These are phyloP conservation scores for Scaptomyza pallida DNA, from an alignment of 1,140 invertebrate species.

Conservation along the genomic window DNA sequence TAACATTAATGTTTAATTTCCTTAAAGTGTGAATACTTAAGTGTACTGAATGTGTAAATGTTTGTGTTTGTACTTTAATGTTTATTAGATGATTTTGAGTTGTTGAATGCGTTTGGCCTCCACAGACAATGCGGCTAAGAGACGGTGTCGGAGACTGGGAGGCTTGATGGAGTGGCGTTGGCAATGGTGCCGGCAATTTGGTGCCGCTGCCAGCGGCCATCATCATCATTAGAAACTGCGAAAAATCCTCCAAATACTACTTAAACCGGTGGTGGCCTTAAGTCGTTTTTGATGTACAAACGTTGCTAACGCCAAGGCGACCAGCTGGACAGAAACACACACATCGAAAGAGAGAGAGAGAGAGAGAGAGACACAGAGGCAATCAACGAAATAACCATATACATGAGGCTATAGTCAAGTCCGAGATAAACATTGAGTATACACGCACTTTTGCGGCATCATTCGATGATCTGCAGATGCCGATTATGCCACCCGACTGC, in stretches of 20 bases:
- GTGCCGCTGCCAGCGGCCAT: slow-evolving; percentile 45
- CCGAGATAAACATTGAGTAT: slow-evolving; percentile 51
- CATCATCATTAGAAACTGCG: slow-evolving; percentile 76
- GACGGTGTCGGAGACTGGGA: background rate
- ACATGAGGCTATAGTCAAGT: slow-evolving; percentile 6
- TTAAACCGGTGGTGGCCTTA: slow-evolving; percentile 60
- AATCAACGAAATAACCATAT: slow-evolving; percentile 13
- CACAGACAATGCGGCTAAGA: background rate
- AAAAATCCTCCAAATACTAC: slow-evolving; percentile 65
- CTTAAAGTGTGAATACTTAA: slow-evolving; percentile 9
- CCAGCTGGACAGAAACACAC: slow-evolving; percentile 21
- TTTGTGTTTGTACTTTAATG: slow-evolving; percentile 1
- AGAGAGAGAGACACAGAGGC: background rate
- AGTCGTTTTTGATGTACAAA: slow-evolving; percentile 70
- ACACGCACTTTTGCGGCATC: slow-evolving; percentile 63
- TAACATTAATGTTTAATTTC: background rate
- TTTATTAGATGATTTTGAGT: slow-evolving; percentile 19
- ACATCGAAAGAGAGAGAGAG: too few relatives aligned
- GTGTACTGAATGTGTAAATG: background rate
- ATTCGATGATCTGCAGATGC: slow-evolving; percentile 59
- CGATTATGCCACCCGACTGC: slow-evolving; percentile 36
- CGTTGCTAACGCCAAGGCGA: slow-evolving; percentile 36
- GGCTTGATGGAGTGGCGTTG: slow-evolving; percentile 30
- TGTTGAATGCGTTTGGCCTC: slow-evolving; percentile 36
- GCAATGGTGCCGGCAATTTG: slow-evolving; percentile 45